A percentile compares a stretch with the other conserved stretches of the same genome.
phyloP scores from a whole-genome alignment of 2,113 vertebrate genomes.

The Glaucidium brasilianum region DNA sequence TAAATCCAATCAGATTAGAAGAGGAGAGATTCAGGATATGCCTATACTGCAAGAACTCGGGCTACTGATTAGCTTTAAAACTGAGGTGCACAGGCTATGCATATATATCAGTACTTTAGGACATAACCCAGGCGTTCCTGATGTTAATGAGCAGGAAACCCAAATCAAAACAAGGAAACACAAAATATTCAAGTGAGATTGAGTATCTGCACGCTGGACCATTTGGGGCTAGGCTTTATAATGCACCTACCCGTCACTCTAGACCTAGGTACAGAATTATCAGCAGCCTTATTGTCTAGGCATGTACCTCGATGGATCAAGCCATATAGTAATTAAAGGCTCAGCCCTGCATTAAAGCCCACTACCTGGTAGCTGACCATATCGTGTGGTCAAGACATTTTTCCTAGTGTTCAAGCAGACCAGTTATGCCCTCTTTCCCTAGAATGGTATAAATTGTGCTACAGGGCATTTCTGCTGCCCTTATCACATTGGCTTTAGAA shows the following conservation, averaged over 20 bases:
- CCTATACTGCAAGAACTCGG: neutral
- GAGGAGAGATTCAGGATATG: neutral
- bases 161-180: neutral
- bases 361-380: neutral
- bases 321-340: neutral
- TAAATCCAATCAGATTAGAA: neutral
- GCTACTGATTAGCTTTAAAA: neutral
- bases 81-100: fast-evolving
- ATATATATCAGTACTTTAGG: neutral
- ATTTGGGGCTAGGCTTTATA: neutral
- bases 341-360: neutral
- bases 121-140: neutral
- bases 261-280: neutral
- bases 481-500: neutral
- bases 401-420: neutral
- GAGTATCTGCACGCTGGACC: neutral
- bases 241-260: neutral
- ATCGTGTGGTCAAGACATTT: neutral
- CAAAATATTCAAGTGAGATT: neutral
- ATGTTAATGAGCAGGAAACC: neutral
- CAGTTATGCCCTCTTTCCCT: neutral
- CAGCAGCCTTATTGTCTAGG: neutral
- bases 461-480: neutral
- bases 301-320: neutral
- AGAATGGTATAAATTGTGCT: neutral